Evolutionary conservation across 2,888 invertebrate species (phyloP), one percentile per base, ranked within the genome.

Genomic region (Branchipolynoe longqiensis): DNA sequence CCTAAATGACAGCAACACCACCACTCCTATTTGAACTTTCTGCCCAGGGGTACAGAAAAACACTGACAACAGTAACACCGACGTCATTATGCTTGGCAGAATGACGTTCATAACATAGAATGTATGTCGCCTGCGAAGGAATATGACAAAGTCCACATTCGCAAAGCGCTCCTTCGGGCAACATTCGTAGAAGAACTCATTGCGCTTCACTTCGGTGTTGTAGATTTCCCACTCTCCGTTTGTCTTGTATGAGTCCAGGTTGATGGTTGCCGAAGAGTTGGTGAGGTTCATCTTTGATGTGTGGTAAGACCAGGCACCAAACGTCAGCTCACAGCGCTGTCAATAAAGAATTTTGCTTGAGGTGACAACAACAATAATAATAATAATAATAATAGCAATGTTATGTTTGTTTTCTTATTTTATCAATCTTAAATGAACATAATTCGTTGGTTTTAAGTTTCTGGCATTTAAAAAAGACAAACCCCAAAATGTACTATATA

Each of bases 271-370:
- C 6, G 73, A 85, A 1, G 73, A 85, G 85, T 85, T 90, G 48
- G 89, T 88, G 56, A 90, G 86, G 86, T 90, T 90, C 90, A 90
- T 90, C 38, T 89, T 90, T 62, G 86, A 64, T 22, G 89, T 90
- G 85, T 89, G 88, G 87, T 90, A 90, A n/a, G 86, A 86, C 90
- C 90, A 90, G 25, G 90, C 89, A 14, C 89, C 89, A 69, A 89
- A 89, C 41, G 83, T 84, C 74, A 89, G 81, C 59, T 87, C 85
- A 69, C 89, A 89, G 3, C 58, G 78, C 59, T 78, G n/a, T n/a
- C n/a, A n/a, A n/a, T n/a, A n/a, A n/a, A n/a, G n/a, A n/a, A n/a
- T n/a, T n/a, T n/a, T n/a, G n/a, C n/a, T n/a, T n/a, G n/a, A 36
- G 64, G n/a, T n/a, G n/a, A n/a, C n/a, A n/a, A n/a, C n/a, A n/a